Evolutionary conservation across 2,113 vertebrate genomes (phyloP), one percentile per base, ranked within the genome.

Genomic region (Ceratotherium simum): DNA sequence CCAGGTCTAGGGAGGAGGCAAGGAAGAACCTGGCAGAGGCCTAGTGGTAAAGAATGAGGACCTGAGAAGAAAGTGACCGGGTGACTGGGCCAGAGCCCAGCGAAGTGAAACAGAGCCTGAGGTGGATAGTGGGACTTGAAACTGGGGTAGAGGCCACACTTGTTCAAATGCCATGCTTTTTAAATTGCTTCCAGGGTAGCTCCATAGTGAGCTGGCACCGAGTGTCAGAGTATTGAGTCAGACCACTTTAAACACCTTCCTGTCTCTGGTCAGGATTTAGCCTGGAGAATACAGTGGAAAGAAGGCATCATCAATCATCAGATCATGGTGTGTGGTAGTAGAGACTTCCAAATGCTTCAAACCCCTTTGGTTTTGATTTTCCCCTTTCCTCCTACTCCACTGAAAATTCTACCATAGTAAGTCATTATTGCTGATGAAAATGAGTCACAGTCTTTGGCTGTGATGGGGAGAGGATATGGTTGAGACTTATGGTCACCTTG

Each of bases 371-470:
- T 27, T 76, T 93, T 67, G 9, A 90, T 62, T 87, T 73, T 42
- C 6, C 16, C 21, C 25, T 72, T 78, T 80, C 13, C 33, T 48
- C 2, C 13, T 2, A 69, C 31, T 6, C n/a, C 33, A 13, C 23
- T 62, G 48, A 87, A 64, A 90, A 48, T 9, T 29, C 48, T 36
- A 75, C 9, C 88, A 92, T 25, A 51, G 3, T 39, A 78, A 95
- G 7, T 72, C 91, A 97, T 65, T 94, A 78, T 82, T 80, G 92
- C 67, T 85, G 33, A 56, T 92, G 10, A 82, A 81, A 90, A 82
- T 27, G 46, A 86, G 36, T 76, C 48, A 39, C 25, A 51, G 36
- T 67, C 18, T 27, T 94, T 64, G 51, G 21, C 56, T 39, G 2
- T 90, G 73, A 27, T 33, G 20, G 6, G 21, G 5, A 65, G 18